Evolutionary conservation across 2,888 invertebrate genomes (phyloP).

Genomic region (Molanna angustata): DNA sequence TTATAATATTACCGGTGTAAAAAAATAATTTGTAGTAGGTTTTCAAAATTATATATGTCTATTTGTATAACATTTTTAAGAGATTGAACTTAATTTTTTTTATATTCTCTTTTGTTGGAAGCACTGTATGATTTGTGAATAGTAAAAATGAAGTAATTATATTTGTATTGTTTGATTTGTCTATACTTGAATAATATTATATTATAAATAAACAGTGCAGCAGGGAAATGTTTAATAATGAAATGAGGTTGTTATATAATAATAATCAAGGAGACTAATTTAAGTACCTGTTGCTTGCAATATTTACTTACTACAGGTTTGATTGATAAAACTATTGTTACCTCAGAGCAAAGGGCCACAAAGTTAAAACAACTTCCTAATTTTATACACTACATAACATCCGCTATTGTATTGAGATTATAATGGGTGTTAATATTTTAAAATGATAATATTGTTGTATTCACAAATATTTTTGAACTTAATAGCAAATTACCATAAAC

Average conservation of each 20-base stretch:
- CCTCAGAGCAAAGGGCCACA: constrained; percentile 30
- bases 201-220: background rate
- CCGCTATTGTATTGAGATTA: constrained; percentile 32
- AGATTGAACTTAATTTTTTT: too few relatives aligned
- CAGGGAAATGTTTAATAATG: constrained; percentile 7
- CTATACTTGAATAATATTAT: too few relatives aligned
- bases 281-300: constrained; percentile 29
- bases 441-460: constrained; percentile 22
- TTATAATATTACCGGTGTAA: too few relatives aligned
- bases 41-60: too few relatives aligned
- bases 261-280: constrained; percentile 29
- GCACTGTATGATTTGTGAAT: too few relatives aligned
- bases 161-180: too few relatives aligned
- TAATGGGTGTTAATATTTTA: constrained; percentile 32
- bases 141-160: too few relatives aligned
- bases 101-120: too few relatives aligned
- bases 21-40: too few relatives aligned
- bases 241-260: constrained; percentile 17
- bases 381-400: constrained; percentile 25
- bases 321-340: too few relatives aligned
- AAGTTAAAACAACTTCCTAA: constrained; percentile 30
- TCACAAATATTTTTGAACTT: constrained; percentile 26
- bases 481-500: constrained; percentile 1
- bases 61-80: too few relatives aligned
- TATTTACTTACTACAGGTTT: constrained; percentile 19